These are phyloP conservation scores for Gymnocephalus cernua DNA, from an alignment of 2,113 vertebrate species.

Conservation along the genomic window DNA sequence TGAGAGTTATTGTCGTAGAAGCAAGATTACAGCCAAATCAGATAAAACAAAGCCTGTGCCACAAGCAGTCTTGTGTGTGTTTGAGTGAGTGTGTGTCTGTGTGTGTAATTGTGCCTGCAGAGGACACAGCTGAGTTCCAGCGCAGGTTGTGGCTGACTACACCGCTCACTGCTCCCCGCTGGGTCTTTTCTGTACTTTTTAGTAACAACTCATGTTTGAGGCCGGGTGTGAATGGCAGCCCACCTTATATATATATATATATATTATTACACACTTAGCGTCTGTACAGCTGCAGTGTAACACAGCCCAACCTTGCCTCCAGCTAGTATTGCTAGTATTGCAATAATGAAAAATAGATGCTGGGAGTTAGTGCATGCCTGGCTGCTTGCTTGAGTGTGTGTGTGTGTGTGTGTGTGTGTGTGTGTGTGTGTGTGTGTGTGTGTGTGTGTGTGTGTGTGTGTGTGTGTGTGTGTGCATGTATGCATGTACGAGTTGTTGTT, in stretches of 20 bases:
- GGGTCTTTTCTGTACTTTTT: constrained; percentile 56
- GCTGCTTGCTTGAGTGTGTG: constrained; percentile 10
- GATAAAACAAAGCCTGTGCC: constrained; percentile 58
- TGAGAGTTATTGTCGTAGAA: constrained; percentile 48
- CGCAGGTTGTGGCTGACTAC: constrained; percentile 31
- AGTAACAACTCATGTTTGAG: constrained; percentile 55
- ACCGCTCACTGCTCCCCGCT: constrained; percentile 38
- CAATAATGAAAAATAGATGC: constrained; percentile 74
- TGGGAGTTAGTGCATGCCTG: constrained; percentile 36
- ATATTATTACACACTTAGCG: constrained; percentile 36
- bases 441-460: background rate
- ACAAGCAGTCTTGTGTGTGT: constrained; percentile 35
- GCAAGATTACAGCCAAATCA: constrained; percentile 54
- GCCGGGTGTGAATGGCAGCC: constrained; percentile 69
- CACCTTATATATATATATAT: too few relatives aligned
- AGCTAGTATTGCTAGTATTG: constrained; percentile 68
- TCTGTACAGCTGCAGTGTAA: constrained; percentile 48
- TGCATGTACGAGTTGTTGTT: constrained; percentile 10
- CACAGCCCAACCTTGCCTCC: constrained; percentile 62
- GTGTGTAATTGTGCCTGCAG: constrained; percentile 40
- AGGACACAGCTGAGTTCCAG: constrained; percentile 59
- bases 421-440: background rate
- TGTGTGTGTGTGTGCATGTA: constrained; percentile 3
- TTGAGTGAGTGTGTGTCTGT: constrained; percentile 29
- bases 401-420: background rate